Conservation (phyloP, 2,113 vertebrate species). For the Forbesichthys papilliferus region DNA sequence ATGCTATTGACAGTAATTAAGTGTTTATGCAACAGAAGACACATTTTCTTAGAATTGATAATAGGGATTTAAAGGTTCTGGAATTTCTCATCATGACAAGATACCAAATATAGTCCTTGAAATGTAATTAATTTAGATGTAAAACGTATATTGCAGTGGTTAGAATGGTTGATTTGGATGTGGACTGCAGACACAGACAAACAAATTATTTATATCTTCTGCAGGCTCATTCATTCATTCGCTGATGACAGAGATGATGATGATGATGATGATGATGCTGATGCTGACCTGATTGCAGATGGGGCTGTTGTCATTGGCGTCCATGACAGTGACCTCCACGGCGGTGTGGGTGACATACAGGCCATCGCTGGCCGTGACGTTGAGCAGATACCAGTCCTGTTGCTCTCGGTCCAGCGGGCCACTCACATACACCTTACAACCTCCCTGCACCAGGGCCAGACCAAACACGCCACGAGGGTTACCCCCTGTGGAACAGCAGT, state of each 20-base stretch:
- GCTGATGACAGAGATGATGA: too few relatives aligned
- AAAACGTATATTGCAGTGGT: too few relatives aligned
- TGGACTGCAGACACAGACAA: too few relatives aligned
- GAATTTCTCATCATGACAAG: too few relatives aligned
- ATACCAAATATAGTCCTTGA: too few relatives aligned
- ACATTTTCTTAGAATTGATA: not conserved
- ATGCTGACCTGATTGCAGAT: slow-evolving; percentile 90
- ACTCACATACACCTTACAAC: slow-evolving; percentile 96
- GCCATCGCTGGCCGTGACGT: slow-evolving; percentile 92
- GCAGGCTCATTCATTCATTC: too few relatives aligned
- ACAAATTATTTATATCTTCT: too few relatives aligned
- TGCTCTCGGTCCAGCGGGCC: slow-evolving; percentile 91
- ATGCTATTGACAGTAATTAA: too few relatives aligned
- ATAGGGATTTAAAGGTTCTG: too few relatives aligned
- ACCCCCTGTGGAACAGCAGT: slow-evolving; percentile 75
- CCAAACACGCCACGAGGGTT: slow-evolving; percentile 89
- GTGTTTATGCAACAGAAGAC: not conserved
- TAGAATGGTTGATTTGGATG: too few relatives aligned
- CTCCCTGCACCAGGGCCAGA: slow-evolving; percentile 87
- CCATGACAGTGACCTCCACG: slow-evolving; percentile 90
- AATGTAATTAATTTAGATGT: too few relatives aligned
- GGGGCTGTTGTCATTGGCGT: slow-evolving; percentile 94
- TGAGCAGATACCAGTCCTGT: slow-evolving; percentile 91
- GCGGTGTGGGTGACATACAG: slow-evolving; percentile 86
- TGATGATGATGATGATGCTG: too few relatives aligned